Conservation (phyloP, 2,888 invertebrate species). For the Lacanobia oleracea region DNA sequence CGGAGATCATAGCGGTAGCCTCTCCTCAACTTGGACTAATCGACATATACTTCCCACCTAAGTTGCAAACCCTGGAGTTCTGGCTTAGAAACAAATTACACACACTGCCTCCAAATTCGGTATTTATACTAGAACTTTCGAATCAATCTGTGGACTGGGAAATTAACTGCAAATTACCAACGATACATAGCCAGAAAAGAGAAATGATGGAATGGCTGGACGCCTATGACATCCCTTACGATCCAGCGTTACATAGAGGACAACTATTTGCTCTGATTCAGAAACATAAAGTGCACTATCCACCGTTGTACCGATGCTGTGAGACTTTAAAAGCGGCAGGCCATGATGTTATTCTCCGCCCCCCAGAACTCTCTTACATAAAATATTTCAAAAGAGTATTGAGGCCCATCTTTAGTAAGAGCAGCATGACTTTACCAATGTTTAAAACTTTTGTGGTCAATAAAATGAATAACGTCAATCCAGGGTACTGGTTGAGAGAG, state of each 20-base stretch:
- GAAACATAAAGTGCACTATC: constrained; percentile 62
- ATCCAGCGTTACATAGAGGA: constrained; percentile 61
- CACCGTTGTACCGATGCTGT: constrained; percentile 1
- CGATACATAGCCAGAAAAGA: constrained; percentile 47
- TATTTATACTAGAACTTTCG: constrained; percentile 46
- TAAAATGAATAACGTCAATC: constrained; percentile 56
- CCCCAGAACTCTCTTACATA: constrained; percentile 27
- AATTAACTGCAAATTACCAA: constrained; percentile 38
- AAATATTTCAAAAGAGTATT: constrained; percentile 25
- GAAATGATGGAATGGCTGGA: constrained; percentile 71
- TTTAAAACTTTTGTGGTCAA: neutral
- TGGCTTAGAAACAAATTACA: constrained; percentile 32
- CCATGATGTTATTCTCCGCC: constrained; percentile 48
- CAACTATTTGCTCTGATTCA: constrained; percentile 70
- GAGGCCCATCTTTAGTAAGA: neutral
- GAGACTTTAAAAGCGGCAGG: constrained; percentile 44
- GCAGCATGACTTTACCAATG: neutral
- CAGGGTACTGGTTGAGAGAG: constrained; percentile 48
- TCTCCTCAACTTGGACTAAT: constrained; percentile 45
- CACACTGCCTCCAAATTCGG: constrained; percentile 38
- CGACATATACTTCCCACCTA: constrained; percentile 6
- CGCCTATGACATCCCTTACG: constrained; percentile 61
- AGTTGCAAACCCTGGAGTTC: neutral
- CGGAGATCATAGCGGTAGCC: constrained; percentile 8
- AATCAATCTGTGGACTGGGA: constrained; percentile 1